Base-by-base conservation (phyloP, 2,113 vertebrate genomes). In the Dasyurus viverrinus region DNA sequence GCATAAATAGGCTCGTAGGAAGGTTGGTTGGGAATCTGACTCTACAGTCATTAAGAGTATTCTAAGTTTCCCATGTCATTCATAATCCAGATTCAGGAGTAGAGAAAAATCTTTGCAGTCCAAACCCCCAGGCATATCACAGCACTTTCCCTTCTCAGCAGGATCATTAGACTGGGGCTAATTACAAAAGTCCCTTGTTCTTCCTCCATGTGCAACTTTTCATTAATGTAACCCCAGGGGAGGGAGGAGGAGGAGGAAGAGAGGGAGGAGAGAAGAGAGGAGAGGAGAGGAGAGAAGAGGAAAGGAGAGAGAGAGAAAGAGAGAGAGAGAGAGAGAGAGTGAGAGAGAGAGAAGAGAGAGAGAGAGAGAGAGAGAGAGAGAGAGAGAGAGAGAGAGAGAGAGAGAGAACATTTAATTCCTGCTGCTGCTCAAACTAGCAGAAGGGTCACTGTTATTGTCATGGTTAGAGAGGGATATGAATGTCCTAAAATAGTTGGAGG, bases 181-280 rank as follows among this genome's bases (percentile, higher is more conserved):
- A 97, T 98, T 96, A 98, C 95, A 97, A 97, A 95, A 36, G 25
- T 97, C 97, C 96, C 96, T 95, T 95, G 94, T 94, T 84, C 53
- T 94, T 98, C 97, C 94, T 98, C 92, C 94, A 90, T 89, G 91
- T 93, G 97, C 94, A 97, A 95, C 96, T 97, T 97, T 97, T 97
- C 97, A 96, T 98, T 98, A 97, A 95, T 93, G 96, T 95, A 98
- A 97, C 93, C 90, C 91, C 90, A 94, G 94, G 92, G 68, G 68
- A 76, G 68, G 68, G 68, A 76, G 36, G 68, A 76, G 68, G 36
- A 42, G n/a, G 14, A 76, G 4, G 26, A 9, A 7, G 19, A 1
- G 36, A 19, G 4, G 4, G 14, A 57, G 23, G 53, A 54, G 53
- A 22, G 94, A 91, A 22, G 53, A 22, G 53, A 22, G 1, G 16